Percentiles rank a stretch among this genome's conserved stretches.
These are phyloP conservation scores for Phycodurus eques DNA, from an alignment of 2,113 vertebrate species.

Conservation along the genomic window DNA sequence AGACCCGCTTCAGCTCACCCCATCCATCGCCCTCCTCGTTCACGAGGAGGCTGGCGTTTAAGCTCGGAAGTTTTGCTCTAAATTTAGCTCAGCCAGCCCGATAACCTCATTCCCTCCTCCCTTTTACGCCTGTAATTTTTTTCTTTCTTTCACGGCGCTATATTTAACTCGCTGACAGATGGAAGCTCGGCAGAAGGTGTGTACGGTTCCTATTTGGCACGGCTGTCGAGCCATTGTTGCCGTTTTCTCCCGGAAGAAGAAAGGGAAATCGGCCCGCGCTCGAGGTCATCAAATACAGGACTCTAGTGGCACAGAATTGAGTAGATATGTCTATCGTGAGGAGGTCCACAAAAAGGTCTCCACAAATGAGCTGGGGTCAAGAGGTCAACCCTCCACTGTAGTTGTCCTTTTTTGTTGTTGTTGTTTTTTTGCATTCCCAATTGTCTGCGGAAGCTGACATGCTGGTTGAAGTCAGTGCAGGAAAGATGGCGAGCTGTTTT, in stretches of 20 bases:
- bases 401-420: slow-evolving; percentile 8
- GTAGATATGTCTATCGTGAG: no score
- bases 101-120: slow-evolving; percentile 28
- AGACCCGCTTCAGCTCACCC: not conserved
- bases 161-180: slow-evolving; percentile 60
- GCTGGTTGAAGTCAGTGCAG: not conserved
- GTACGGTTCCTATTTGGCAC: not conserved
- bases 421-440: not conserved
- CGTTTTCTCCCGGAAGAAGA: slow-evolving; percentile 22
- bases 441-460: no score
- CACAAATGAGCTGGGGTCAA: no score
- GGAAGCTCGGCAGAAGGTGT: slow-evolving; percentile 22
- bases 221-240: slow-evolving; percentile 6
- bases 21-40: slow-evolving; percentile 35
- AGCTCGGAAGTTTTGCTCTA: slow-evolving; percentile 30
- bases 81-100: slow-evolving; percentile 46
- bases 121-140: slow-evolving; percentile 48
- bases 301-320: no score
- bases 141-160: slow-evolving; percentile 56
- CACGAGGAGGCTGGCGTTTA: not conserved
- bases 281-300: slow-evolving; percentile 42
- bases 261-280: slow-evolving; percentile 24
- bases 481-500: no score
- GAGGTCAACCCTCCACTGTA: not conserved
- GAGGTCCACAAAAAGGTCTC: no score